Evolutionary conservation across 2,888 invertebrate species (phyloP), one percentile per base, ranked within the genome.

Genomic region (Uropetala carovei): DNA sequence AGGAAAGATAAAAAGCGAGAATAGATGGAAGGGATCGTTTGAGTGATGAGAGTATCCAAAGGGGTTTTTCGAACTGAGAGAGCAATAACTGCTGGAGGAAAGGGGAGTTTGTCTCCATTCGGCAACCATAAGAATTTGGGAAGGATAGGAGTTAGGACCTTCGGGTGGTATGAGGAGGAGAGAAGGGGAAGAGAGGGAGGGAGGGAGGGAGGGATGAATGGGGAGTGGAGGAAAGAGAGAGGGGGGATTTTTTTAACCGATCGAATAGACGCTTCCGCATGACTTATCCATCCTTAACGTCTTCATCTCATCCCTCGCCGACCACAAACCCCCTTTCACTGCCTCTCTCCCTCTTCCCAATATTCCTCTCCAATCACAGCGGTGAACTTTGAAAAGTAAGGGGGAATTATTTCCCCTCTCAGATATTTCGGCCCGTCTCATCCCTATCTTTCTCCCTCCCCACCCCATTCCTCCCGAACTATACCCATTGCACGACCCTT

Each of bases 21-120:
- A 13, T 13, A 75, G 22, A 13, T 27, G 27, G 22, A 14, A 68
- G 68, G 18, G 68, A 68, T 18, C n/a, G 68, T 68, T 68, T 68
- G 68, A 68, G 68, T 68, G 68, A 68, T n/a, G 68, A 68, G 68
- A 18, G n/a, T 27, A 75, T 75, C 75, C 75, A 27, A 75, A 75
- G 75, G 75, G 27, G 22, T 75, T 27, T 75, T 75, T 22, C 75
- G 13, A 27, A 75, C 75, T 13, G 75, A 75, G 75, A 75, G 75
- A 75, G 75, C 75, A 75, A 75, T 75, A 75, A 75, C 75, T 75
- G 75, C 75, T 4, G 75, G 11, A 75, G 75, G 27, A 75, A 27
- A 75, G 75, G 1, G 75, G 75, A 75, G 75, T 75, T 75, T 75
- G 75, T 75, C 75, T 75, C 75, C 22, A 75, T 75, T 13, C 22